phyloP scores from a whole-genome alignment of 2,888 invertebrate genomes.

The Criorhina ranunculi region DNA sequence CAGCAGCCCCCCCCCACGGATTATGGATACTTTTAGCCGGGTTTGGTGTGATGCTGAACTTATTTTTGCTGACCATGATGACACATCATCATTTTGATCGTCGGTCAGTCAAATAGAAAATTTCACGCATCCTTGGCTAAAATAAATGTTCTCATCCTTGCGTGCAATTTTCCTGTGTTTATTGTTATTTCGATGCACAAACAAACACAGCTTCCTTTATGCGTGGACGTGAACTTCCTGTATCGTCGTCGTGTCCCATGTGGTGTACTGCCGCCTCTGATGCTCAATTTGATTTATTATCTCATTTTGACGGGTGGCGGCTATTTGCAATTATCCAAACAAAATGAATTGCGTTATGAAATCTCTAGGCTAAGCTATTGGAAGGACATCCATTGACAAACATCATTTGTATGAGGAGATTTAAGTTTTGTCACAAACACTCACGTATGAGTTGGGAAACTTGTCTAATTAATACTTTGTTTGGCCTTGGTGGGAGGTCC shows the following conservation, averaged over 20 bases:
- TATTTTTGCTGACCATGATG: background rate
- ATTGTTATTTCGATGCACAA: slow-evolving; percentile 19
- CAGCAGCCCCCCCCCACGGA: too few species aligned
- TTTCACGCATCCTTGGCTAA: slow-evolving; percentile 6
- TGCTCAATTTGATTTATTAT: slow-evolving; percentile 45
- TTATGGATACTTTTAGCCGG: background rate
- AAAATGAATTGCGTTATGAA: slow-evolving; percentile 15
- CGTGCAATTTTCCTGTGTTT: background rate
- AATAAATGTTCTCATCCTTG: slow-evolving; percentile 14
- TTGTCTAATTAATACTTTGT: slow-evolving; percentile 21
- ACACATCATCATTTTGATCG: slow-evolving; percentile 16
- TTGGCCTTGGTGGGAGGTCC: background rate
- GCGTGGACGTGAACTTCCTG: slow-evolving; percentile 8
- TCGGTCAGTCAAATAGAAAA: background rate
- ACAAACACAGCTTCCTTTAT: background rate
- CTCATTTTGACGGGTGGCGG: slow-evolving; percentile 1
- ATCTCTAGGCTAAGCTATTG: slow-evolving; percentile 3
- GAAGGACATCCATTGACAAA: slow-evolving; percentile 12
- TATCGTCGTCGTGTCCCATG: slow-evolving; percentile 14
- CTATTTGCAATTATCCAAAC: slow-evolving; percentile 3
- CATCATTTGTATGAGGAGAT: too few species aligned
- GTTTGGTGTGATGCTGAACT: background rate
- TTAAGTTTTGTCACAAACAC: background rate
- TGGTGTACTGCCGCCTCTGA: too few species aligned
- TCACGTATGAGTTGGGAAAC: background rate